Base-by-base conservation (phyloP, 2,113 vertebrate species). In the Carassius carassius region DNA sequence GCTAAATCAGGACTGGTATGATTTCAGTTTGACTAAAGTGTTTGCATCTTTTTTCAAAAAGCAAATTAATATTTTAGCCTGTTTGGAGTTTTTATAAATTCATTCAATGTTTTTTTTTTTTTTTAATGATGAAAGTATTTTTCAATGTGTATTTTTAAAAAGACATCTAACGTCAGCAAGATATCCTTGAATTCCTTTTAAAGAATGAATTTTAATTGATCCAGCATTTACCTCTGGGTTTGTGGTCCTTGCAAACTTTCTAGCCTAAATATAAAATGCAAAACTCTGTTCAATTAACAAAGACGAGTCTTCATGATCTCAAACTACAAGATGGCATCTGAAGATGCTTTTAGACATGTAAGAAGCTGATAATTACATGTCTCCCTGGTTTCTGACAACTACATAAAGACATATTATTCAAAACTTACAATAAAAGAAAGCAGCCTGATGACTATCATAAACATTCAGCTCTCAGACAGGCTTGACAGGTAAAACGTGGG, bases 341-440 rank as follows among this genome's bases (percentile, higher is more conserved):
- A 58, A 73, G 63, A 58, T 17, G 67, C 5, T 65, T 86, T 56
- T 35, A 78, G 63, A 82, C 81, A 73, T 4, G 60, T 8, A 69
- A 84, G 70, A 79, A 86, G 84, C 76, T 63, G 67, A 16, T 83
- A 69, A 73, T 62, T 60, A 60, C 54, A 75, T 25, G 29, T 32
- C 32, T 54, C 47, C 9, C 51, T 44, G 17, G 49, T 44, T 35
- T 80, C 79, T 82, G 75, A 83, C 81, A 86, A 74, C 16, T 79
- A 37, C 11, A 73, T 54, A 83, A 58, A 78, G 51, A 85, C 41
- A 73, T 56, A 21, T 54, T 79, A 51, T 51, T 74, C n/a, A 19
- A 47, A 76, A 74, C 44, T 4, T 54, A 56, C 17, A 25, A 65
- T 65, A 63, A 51, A 41, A 82, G 63, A 25, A 25, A 4, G 3